Evolutionary conservation across 2,113 vertebrate genomes (phyloP).

Genomic region (Phyllostomus discolor): DNA sequence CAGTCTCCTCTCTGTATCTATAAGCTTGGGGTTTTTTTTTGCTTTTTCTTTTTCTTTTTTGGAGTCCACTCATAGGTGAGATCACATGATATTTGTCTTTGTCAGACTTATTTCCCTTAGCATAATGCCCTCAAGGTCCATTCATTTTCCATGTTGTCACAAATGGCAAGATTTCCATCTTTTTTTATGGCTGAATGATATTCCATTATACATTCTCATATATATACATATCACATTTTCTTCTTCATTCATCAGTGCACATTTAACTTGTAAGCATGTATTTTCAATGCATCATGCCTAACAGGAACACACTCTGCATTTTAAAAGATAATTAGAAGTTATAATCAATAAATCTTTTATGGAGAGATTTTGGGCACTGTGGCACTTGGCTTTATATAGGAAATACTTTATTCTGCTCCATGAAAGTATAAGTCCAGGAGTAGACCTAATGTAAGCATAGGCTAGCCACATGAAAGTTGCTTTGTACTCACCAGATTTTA

Average conservation of each 20-base stretch:
- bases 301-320: neutral
- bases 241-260: neutral
- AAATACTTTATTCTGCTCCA: neutral
- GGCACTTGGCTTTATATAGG: neutral
- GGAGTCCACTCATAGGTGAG: neutral
- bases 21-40: neutral
- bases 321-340: slow-evolving; percentile 4
- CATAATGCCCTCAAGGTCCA: neutral
- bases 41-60: neutral
- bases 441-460: neutral
- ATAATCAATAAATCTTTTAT: neutral
- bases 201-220: neutral
- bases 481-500: neutral
- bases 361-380: neutral
- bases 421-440: neutral
- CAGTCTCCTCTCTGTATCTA: neutral
- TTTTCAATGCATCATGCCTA: neutral
- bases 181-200: neutral
- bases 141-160: neutral
- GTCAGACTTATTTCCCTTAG: neutral
- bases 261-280: neutral
- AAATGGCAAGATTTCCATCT: neutral
- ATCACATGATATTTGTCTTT: neutral
- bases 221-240: neutral
- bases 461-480: neutral